Evolutionary conservation across 2,113 vertebrate species (phyloP), one percentile per base, ranked within the genome.

Genomic region (Grallaria varia): DNA sequence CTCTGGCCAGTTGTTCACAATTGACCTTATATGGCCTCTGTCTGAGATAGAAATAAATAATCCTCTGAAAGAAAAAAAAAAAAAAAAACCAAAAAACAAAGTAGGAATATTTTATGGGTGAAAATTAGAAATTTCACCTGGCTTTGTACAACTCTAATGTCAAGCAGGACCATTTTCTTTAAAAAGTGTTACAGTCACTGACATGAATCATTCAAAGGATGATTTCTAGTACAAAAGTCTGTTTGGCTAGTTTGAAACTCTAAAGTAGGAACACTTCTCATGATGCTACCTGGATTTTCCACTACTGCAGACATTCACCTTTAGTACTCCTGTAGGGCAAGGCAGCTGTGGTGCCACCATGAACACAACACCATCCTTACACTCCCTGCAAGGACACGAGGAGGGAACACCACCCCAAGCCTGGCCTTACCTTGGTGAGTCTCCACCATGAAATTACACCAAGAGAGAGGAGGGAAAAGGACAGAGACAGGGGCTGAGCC

Each of bases 1-100:
- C 96, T 99, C 99, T 47, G 99, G 99, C 99, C 99, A 99, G 98
- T 99, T 99, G 97, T 99, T 98, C 96, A 99, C 97, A 90, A 99
- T 99, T 62, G 99, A 99, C 91, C 98, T 98, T 47, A 99, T 94
- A 93, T 99, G 99, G 96, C 99, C 99, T 98, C 97, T 98, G 98
- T 99, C 99, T 92, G 97, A 98, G 97, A 99, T 99, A 44, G 99
- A 99, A 96, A 99, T 99, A 97, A 99, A 99, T 60, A 99, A 97
- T 66, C 99, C 99, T 95, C 99, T 99, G 97, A 50, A 95, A 97
- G 40, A 90, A 50, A 59, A 53, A 9, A 44, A 59, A 75, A 97
- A 92, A 44, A 69, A 94, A 27, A 66, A 93, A 90, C 21, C 21
- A 71, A 27, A 66, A 93, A 90, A 9, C 21, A 71, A 75, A 44